A percentile compares a stretch with the other conserved stretches of the same genome.
Evolutionary conservation across 35 echinoderm and acorn worm genomes (phyloP).

Genomic region (Apostichopus japonicus): DNA sequence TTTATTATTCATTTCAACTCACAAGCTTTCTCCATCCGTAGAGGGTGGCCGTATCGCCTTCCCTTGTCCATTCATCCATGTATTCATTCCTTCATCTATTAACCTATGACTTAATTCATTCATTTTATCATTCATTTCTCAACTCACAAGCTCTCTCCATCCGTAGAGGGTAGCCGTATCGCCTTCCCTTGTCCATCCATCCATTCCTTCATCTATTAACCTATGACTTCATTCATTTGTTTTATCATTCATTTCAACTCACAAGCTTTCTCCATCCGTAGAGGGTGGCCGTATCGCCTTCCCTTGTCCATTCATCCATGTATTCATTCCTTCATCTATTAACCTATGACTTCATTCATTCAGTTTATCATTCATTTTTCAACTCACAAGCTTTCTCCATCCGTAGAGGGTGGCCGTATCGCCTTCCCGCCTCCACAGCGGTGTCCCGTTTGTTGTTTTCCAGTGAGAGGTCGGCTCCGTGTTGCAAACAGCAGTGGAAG

Average conservation of each 20-base stretch:
- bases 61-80: too few species aligned
- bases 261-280: constrained; percentile 88
- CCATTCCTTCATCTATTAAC: too few species aligned
- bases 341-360: too few species aligned
- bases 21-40: constrained; percentile 2
- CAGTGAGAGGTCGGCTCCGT: constrained; percentile 62
- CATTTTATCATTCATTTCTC: too few species aligned
- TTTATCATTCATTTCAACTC: neutral
- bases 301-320: neutral
- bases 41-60: too few species aligned
- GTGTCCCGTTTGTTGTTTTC: constrained; percentile 75
- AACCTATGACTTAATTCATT: too few species aligned
- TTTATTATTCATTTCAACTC: neutral
- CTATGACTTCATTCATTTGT: too few species aligned
- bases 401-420: constrained; percentile 86
- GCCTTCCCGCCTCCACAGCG: constrained; percentile 51
- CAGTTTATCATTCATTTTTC: too few species aligned
- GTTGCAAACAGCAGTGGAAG: constrained; percentile 93
- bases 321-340: too few species aligned
- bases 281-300: constrained; percentile 85
- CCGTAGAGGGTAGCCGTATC: constrained; percentile 84
- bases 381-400: constrained; percentile 87
- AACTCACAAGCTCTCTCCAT: constrained; percentile 87
- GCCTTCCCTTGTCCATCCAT: constrained; percentile 37
- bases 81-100: too few species aligned